Evolutionary conservation across 23 tunicate species (phyloP).

Genomic region (Botrylloides violaceus): DNA sequence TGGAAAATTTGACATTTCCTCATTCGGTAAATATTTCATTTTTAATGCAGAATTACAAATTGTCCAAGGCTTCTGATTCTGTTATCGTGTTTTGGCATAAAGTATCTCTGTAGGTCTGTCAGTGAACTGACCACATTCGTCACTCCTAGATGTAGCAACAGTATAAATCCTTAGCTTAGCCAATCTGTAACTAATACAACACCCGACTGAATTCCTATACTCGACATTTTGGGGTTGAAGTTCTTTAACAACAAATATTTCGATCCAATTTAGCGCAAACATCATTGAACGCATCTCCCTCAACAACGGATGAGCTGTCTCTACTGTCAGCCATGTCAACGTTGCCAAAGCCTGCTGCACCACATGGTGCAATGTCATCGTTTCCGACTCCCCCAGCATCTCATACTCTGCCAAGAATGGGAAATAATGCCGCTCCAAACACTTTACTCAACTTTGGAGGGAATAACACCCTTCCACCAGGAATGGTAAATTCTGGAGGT

Average conservation of each 20-base stretch:
- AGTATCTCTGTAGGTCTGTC: neutral
- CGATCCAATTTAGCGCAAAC: conserved; percentile 27
- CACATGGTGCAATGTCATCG: neutral
- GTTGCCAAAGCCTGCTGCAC: neutral
- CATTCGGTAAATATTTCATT: conserved; percentile 6
- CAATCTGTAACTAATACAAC: too few relatives aligned
- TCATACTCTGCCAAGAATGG: neutral
- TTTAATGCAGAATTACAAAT: too few relatives aligned
- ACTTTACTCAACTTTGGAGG: neutral
- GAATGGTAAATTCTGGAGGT: neutral
- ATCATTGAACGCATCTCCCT: neutral
- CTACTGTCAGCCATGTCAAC: neutral
- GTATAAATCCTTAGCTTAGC: too few relatives aligned
- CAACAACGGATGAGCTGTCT: neutral
- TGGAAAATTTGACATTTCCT: conserved; percentile 11
- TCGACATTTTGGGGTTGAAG: too few relatives aligned
- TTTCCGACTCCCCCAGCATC: neutral
- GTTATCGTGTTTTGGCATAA: neutral
- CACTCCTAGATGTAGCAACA: too few relatives aligned
- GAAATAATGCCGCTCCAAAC: neutral
- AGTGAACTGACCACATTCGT: too few relatives aligned
- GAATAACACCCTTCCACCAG: neutral
- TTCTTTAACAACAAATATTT: too few relatives aligned
- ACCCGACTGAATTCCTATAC: too few relatives aligned
- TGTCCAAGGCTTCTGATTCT: too few relatives aligned